Base-by-base conservation (phyloP, 2,888 invertebrate species). In the Fabriciana adippe region DNA sequence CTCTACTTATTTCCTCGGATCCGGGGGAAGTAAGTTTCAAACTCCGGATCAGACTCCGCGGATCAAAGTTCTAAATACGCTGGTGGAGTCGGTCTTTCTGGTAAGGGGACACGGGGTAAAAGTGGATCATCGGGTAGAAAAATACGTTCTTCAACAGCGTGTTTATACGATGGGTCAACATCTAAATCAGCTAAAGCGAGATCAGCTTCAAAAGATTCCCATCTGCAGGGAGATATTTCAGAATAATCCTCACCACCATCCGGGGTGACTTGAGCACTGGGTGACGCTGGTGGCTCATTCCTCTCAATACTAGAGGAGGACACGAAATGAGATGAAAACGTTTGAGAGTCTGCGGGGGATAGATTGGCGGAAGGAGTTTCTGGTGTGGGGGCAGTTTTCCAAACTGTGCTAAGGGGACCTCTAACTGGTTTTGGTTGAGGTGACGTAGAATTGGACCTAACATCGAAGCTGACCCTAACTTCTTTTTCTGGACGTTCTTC, bases 321-420 rank as follows among this genome's bases (percentile, higher is more conserved):
- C 8, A 94, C 94, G 78, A 94, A 94, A 81, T 94, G 94, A 54
- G 94, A 94, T 53, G 94, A 94, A 76, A 94, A 94, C 11, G 94
- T 93, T 81, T 94, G 94, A 3, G 94, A 94, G 75, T 93, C 93
- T 57, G 88, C 93, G 72, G 94, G 85, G 31, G 93, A 94, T 16
- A 95, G 92, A 80, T 95, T 95, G 16, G 95, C 94, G 56, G 94
- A 94, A 26, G 95, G 95, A 4, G 95, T 95, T 76, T 95, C 95
- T 11, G 95, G 95, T 5, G 95, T 95, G 0, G 88, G 88, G 21
- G 90, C 92, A 1, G 89, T 91, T 81, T 84, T 87, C 92, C 91
- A 91, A 14, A 91, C 85, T 0, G 88, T 83, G 71, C 91, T 90
- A 1, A 92, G 79, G 6, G 91, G 91, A 16, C 93, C 92, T 76